A percentile compares a stretch with the other conserved stretches of the same genome.
phyloP scores from a whole-genome alignment of 2,797 vertebrate species.

The Gadopsis marmoratus region DNA sequence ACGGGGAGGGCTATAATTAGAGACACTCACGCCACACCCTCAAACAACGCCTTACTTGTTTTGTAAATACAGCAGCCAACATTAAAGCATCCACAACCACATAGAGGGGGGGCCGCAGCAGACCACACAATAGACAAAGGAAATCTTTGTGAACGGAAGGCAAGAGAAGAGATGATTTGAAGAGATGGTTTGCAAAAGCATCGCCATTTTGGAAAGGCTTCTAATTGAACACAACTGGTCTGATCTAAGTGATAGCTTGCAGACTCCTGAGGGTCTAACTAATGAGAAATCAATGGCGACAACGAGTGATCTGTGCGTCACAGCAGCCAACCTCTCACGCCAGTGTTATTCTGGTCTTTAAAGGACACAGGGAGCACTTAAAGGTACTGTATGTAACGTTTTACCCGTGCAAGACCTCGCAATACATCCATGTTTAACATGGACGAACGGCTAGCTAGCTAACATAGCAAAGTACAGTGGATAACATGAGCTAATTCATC shows the following conservation, averaged over 20 bases:
- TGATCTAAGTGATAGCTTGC: conserved; percentile 66
- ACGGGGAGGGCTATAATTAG: conserved; percentile 57
- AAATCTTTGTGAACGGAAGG: conserved; percentile 30
- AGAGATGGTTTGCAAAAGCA: conserved; percentile 43
- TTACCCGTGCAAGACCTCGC: too few species aligned
- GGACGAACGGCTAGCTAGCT: too few species aligned
- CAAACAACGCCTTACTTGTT: conserved; percentile 55
- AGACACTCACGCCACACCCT: conserved; percentile 59
- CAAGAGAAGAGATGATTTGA: background rate
- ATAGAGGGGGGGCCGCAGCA: conserved; percentile 22
- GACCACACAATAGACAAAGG: conserved; percentile 49
- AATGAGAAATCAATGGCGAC: conserved; percentile 81
- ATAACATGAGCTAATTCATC: too few species aligned
- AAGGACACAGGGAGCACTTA: conserved; percentile 37
- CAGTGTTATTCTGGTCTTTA: conserved; percentile 29
- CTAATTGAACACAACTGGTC: conserved; percentile 75
- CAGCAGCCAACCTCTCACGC: conserved; percentile 44
- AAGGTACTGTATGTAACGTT: too few species aligned
- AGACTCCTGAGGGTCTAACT: conserved; percentile 51
- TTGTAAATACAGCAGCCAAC: conserved; percentile 47
- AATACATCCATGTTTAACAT: too few species aligned
- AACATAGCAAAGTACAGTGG: too few species aligned
- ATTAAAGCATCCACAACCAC: conserved; percentile 39
- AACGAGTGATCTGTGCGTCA: conserved; percentile 55
- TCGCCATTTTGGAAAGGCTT: conserved; percentile 41